Evolutionary conservation across 2,888 invertebrate genomes (phyloP), one percentile per base, ranked within the genome.

Genomic region (Trichogramma dendrolimi): DNA sequence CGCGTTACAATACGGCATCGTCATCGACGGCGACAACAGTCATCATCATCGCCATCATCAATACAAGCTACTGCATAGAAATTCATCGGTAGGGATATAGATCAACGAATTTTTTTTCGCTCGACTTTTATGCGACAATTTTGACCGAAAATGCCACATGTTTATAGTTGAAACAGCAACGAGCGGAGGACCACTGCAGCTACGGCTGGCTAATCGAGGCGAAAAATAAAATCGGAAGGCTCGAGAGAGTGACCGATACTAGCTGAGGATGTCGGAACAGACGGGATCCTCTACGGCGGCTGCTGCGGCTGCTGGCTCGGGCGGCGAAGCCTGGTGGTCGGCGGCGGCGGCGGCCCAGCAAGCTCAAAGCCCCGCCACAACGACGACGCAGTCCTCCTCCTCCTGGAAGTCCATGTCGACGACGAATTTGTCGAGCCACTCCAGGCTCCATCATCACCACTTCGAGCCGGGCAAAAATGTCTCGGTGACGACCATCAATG

Each of bases 401-500:
- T 67, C 68, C 62, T 68, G 67, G 44, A 66, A 65, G 78, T 77
- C 80, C 72, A 80, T 77, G 70, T 65, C 68, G 10, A 67, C 66
- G 39, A 83, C 82, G 67, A 80, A 80, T 56, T 82, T 67, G 73
- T 82, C 67, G 80, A 82, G 67, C 81, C 81, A 75, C 80, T 81
- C 71, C 83, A 82, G 77, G 66, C 7, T 44, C 46, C 54, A 52
- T 52, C 42, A 47, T 51, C 48, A 58, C 51, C n/a, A 11, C 27
- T 6, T 67, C 47, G 77, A 79, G 63, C 81, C 73, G 75, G 78
- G 77, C 46, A 79, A 77, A 61, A 84, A 91, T 82, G 87, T 91
- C 62, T 90, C 91, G 64, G 90, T 91, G 74, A 91, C 91, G 69
- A 89, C 90, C 70, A 91, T 91, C 81, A 90, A 90, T 77, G 86